These are phyloP conservation scores for Graptemys geographica DNA, from an alignment of 2,797 vertebrate species.

Conservation along the genomic window DNA sequence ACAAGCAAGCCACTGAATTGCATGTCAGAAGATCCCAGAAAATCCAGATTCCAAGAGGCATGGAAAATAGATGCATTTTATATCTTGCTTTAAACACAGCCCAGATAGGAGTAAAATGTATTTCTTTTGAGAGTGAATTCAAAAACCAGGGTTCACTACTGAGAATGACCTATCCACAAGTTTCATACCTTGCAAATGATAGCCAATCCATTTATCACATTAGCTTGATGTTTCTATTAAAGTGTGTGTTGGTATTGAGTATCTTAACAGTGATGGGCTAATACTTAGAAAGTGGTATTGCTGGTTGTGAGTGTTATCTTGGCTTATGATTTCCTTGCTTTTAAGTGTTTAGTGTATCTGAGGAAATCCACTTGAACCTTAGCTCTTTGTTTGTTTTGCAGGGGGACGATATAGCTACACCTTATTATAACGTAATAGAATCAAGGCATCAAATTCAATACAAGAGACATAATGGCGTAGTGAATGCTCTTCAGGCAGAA, in stretches of 20 bases:
- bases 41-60: neutral
- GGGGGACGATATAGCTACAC: neutral
- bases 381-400: neutral
- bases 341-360: neutral
- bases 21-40: neutral
- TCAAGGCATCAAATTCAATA: neutral
- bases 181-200: neutral
- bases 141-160: neutral
- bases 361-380: neutral
- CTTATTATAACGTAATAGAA: neutral
- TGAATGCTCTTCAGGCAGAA: constrained; percentile 20
- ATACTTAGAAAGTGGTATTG: neutral
- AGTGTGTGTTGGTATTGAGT: neutral
- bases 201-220: neutral
- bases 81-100: neutral
- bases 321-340: neutral
- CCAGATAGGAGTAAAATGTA: neutral
- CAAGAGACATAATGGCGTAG: neutral
- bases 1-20: neutral
- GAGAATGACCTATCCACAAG: neutral
- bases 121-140: neutral
- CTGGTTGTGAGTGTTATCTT: neutral
- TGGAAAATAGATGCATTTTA: neutral
- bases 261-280: neutral
- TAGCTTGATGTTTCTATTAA: neutral